Evolutionary conservation across 1,140 invertebrate species (phyloP).

Genomic region (Adelges cooleyi): DNA sequence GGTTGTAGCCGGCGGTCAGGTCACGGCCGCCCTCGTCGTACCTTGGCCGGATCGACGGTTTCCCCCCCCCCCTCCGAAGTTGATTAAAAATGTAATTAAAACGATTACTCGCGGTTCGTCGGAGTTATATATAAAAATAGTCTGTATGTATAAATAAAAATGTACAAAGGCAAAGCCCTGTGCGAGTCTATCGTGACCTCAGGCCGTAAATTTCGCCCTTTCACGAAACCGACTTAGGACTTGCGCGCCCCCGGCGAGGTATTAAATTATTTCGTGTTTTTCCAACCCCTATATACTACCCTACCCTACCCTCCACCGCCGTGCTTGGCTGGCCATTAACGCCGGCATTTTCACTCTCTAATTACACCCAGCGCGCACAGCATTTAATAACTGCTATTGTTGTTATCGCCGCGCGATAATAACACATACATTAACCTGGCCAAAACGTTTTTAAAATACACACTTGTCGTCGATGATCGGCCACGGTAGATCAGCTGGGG

Average conservation of each 20-base stretch:
- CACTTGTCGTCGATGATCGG: too few relatives aligned
- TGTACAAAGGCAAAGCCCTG: background rate
- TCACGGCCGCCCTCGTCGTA: background rate
- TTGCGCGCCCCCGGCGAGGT: background rate
- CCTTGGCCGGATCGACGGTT: background rate
- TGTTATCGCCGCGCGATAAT: background rate
- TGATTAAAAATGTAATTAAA: slow-evolving; percentile 26
- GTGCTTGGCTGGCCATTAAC: too few relatives aligned
- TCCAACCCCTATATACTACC: too few relatives aligned
- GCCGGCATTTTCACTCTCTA: slow-evolving; percentile 13
- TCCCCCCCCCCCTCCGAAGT: too few relatives aligned
- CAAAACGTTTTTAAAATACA: too few relatives aligned
- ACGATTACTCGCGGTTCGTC: slow-evolving; percentile 4
- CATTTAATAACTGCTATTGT: slow-evolving; percentile 10
- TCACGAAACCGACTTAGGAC: slow-evolving; percentile 3
- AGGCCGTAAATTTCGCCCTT: slow-evolving; percentile 17
- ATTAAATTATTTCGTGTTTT: slow-evolving; percentile 27
- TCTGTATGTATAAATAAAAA: too few relatives aligned
- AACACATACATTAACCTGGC: too few relatives aligned
- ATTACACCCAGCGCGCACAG: background rate
- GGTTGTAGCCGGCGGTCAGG: background rate
- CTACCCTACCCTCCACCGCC: background rate
- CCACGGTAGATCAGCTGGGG: too few relatives aligned
- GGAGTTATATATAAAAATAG: too few relatives aligned
- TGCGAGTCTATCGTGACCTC: slow-evolving; percentile 3